Percentiles rank a stretch among this genome's conserved stretches.
phyloP scores from a whole-genome alignment of 2,797 vertebrate genomes.

The Mormyrops boulengeri region DNA sequence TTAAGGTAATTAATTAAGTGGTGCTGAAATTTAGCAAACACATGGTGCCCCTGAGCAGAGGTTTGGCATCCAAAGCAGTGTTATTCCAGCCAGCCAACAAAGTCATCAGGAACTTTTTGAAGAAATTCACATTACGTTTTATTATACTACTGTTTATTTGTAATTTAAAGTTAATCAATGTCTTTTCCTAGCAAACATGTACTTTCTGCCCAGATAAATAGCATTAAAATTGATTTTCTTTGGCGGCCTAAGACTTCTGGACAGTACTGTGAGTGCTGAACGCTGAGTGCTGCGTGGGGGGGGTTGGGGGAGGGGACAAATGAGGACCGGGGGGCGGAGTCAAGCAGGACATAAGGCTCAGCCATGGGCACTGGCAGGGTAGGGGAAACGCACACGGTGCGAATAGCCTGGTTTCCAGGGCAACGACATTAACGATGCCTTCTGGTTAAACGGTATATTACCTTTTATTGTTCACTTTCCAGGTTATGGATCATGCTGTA shows the following conservation, averaged over 20 bases:
- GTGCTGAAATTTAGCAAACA: neutral
- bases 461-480: neutral
- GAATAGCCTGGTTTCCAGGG: neutral
- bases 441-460: neutral
- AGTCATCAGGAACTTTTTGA: neutral
- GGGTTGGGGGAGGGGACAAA: neutral
- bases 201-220: neutral
- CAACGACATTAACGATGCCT: neutral
- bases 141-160: neutral
- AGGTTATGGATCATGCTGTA: neutral
- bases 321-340: neutral
- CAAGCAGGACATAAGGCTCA: neutral
- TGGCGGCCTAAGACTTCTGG: neutral
- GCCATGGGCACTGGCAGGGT: neutral
- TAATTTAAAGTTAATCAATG: neutral
- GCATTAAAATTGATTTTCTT: neutral
- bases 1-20: neutral
- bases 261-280: neutral
- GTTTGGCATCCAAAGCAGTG: neutral
- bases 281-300: neutral
- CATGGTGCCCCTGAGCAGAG: neutral
- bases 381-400: too few relatives aligned
- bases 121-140: neutral
- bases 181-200: neutral
- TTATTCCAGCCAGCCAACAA: neutral